Evolutionary conservation across 1,140 invertebrate species (phyloP).

Genomic region (Pogonus chalceus): DNA sequence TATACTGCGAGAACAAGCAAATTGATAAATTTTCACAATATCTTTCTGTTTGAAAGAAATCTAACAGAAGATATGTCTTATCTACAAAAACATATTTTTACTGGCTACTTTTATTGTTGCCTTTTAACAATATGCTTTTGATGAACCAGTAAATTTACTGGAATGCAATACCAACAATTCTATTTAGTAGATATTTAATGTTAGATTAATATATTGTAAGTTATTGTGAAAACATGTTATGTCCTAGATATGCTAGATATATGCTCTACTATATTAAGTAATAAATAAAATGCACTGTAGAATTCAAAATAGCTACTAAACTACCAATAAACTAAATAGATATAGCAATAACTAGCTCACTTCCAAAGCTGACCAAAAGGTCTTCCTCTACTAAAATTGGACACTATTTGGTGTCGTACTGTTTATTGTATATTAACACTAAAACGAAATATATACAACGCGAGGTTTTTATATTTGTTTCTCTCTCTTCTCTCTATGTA

Average conservation of each 20-base stretch:
- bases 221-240: too few species aligned
- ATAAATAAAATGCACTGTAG: slow-evolving; percentile 5
- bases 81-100: too few species aligned
- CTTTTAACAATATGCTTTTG: too few species aligned
- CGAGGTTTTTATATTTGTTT: background rate
- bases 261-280: background rate
- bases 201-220: too few species aligned
- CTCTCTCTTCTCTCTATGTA: slow-evolving; percentile 2
- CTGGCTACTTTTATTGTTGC: too few species aligned
- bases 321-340: background rate
- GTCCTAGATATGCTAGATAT: background rate
- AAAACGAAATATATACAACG: background rate
- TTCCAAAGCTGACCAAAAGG: background rate
- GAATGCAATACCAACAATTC: too few species aligned
- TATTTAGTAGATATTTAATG: too few species aligned
- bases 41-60: too few species aligned
- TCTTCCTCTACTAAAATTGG: background rate
- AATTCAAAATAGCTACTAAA: background rate
- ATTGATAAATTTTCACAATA: background rate
- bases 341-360: too few species aligned
- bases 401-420: background rate
- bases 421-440: background rate
- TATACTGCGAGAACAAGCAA: background rate
- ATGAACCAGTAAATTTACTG: too few species aligned
- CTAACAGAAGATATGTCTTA: too few species aligned